These are phyloP conservation scores for Coelogynopora nodosa DNA, from an alignment of 2,888 invertebrate genomes.

Conservation along the genomic window DNA sequence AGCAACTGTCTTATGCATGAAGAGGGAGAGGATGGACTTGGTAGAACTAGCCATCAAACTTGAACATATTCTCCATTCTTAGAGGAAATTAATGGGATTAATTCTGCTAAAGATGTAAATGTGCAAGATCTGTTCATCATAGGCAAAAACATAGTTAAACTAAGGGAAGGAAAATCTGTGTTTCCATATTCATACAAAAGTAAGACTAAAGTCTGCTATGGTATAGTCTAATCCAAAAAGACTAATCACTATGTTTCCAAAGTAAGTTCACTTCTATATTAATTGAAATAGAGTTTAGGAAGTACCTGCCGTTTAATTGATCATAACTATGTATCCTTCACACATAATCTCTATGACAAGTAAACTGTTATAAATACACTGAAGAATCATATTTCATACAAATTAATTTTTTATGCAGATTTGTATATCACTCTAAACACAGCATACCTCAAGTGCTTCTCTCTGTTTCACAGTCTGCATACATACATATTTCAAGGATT, in stretches of 20 bases:
- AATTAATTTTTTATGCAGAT: too few relatives aligned
- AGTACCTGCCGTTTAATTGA: too few relatives aligned
- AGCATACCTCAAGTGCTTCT: too few relatives aligned
- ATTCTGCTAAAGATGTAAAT: conserved; percentile 42
- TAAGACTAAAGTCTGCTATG: conserved; percentile 41
- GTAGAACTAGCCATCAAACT: not conserved
- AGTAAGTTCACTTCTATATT: conserved; percentile 25
- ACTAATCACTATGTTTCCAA: conserved; percentile 42
- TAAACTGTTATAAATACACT: too few relatives aligned
- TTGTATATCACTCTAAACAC: too few relatives aligned
- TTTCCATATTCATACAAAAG: conserved; percentile 44
- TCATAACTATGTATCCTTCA: too few relatives aligned
- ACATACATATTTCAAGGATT: too few relatives aligned
- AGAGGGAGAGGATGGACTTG: not conserved
- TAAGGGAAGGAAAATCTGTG: conserved; percentile 47
- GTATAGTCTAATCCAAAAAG: not conserved
- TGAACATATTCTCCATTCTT: conserved; percentile 32
- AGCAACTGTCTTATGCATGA: not conserved
- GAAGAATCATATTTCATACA: too few relatives aligned
- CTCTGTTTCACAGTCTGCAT: too few relatives aligned
- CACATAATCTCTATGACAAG: too few relatives aligned
- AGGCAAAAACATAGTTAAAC: conserved; percentile 45
- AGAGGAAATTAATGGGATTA: conserved; percentile 42
- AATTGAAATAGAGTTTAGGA: not conserved
- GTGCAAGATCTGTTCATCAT: conserved; percentile 40